Evolutionary conservation across 2,113 vertebrate genomes (phyloP).

Genomic region (Phoxinus phoxinus): DNA sequence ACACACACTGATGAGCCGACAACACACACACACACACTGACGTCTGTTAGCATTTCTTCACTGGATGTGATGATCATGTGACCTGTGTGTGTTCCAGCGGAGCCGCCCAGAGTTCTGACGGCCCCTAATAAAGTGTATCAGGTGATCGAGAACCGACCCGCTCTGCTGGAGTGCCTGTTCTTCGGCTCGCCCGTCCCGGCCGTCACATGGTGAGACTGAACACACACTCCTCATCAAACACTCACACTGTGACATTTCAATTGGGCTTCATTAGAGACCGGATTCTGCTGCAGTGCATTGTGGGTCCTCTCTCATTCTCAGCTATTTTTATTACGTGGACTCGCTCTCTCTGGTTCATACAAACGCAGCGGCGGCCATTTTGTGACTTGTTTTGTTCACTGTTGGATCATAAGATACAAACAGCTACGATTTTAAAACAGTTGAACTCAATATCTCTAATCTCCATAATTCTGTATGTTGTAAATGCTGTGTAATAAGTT

Average conservation of each 20-base stretch:
- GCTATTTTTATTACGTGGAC: neutral
- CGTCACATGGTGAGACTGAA: slow-evolving; percentile 84
- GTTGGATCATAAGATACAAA: too few species aligned
- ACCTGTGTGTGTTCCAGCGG: slow-evolving; percentile 79
- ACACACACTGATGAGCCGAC: too few species aligned
- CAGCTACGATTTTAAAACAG: too few species aligned
- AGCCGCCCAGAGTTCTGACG: slow-evolving; percentile 91
- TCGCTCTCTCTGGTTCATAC: too few species aligned
- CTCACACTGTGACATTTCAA: neutral
- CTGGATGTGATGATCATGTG: slow-evolving; percentile 43
- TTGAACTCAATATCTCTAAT: too few species aligned
- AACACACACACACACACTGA: too few species aligned
- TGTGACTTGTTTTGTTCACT: too few species aligned
- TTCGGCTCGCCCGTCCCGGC: slow-evolving; percentile 93
- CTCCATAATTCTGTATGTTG: too few species aligned
- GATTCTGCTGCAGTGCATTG: neutral
- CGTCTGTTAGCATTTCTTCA: too few species aligned
- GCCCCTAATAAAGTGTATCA: slow-evolving; percentile 84
- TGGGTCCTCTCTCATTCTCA: neutral
- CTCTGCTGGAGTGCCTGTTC: slow-evolving; percentile 85
- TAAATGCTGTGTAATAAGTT: too few species aligned
- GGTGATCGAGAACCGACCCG: slow-evolving; percentile 85
- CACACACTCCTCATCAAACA: neutral
- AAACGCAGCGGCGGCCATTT: too few species aligned
- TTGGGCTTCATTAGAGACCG: neutral